Conservation (phyloP, 2,888 invertebrate genomes). For the Cephus pulcher region DNA sequence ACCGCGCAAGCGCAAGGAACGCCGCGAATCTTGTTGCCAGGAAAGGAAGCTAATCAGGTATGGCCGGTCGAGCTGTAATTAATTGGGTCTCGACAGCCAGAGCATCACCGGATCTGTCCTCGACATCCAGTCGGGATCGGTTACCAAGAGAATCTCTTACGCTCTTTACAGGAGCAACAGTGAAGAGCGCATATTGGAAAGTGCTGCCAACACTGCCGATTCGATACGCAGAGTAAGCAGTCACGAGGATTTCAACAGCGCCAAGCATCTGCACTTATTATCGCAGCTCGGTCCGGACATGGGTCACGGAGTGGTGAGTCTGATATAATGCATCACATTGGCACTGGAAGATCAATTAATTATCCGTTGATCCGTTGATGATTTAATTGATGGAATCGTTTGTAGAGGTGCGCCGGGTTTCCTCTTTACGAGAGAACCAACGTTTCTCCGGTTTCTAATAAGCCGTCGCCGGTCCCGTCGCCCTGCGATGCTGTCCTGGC, state of each 20-base stretch:
- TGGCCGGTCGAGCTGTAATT: conserved; percentile 4
- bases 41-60: conserved; percentile 63
- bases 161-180: conserved; percentile 55
- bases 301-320: conserved; percentile 64
- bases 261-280: conserved; percentile 55
- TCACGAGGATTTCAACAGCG: conserved; percentile 72
- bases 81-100: conserved; percentile 11
- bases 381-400: too few species aligned
- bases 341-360: background rate
- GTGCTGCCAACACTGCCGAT: conserved; percentile 31
- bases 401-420: conserved; percentile 56
- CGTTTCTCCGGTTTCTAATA: conserved; percentile 57
- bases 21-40: conserved; percentile 70
- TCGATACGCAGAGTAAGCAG: conserved; percentile 73
- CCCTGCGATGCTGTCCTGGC: conserved; percentile 54
- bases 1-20: conserved; percentile 74
- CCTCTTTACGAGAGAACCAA: conserved; percentile 63
- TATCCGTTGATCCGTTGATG: too few species aligned
- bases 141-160: too few species aligned
- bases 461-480: conserved; percentile 52
- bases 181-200: conserved; percentile 61
- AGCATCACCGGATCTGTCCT: too few species aligned
- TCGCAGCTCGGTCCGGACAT: conserved; percentile 59
- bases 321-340: background rate
- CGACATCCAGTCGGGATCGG: too few species aligned